Conservation (phyloP, 2,888 invertebrate genomes). For the Drosophila aldrichi region DNA sequence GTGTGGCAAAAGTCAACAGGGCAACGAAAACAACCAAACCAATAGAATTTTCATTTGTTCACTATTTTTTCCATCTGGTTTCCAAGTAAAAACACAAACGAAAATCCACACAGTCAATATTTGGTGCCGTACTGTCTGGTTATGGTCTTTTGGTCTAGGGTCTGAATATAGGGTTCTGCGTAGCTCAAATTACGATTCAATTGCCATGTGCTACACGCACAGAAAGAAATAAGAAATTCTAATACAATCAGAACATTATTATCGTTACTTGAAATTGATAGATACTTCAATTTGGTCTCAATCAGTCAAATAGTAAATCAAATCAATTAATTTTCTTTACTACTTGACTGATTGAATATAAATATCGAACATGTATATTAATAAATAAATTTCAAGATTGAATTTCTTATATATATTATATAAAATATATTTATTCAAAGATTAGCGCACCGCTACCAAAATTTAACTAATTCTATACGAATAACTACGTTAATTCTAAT, state of each 20-base stretch:
- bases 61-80: conserved; percentile 76
- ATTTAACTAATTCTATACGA: too few species aligned
- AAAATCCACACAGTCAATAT: conserved; percentile 34
- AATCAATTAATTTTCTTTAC: neutral
- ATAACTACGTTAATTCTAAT: too few species aligned
- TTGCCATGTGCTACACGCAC: conserved; percentile 24
- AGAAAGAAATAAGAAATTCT: neutral
- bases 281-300: neutral
- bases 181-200: conserved; percentile 46
- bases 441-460: too few species aligned
- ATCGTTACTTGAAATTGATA: neutral
- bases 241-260: neutral
- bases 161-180: conserved; percentile 6
- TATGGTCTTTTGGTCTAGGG: conserved; percentile 18
- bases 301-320: neutral
- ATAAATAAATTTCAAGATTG: neutral
- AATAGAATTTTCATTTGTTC: conserved; percentile 9
- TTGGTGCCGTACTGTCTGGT: conserved; percentile 76
- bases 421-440: too few species aligned
- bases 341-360: neutral
- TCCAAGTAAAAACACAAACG: conserved; percentile 56
- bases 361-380: neutral
- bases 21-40: conserved; percentile 40
- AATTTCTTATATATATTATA: too few species aligned
- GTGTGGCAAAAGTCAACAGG: conserved; percentile 52